Conservation (phyloP, 2,888 invertebrate genomes). For the Oxyteleia sp. region DNA sequence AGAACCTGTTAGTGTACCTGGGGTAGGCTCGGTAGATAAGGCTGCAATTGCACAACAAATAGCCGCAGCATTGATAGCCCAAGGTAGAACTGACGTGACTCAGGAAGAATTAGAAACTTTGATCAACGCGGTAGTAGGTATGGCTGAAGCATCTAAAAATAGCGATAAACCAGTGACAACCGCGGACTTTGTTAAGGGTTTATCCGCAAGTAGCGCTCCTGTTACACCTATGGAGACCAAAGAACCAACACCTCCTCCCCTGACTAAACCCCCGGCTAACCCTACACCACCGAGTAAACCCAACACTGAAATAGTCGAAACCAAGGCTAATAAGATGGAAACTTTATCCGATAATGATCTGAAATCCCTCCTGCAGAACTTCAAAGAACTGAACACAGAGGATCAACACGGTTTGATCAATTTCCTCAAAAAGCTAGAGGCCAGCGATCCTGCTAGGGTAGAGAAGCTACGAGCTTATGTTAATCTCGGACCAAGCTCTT, state of each 20-base stretch:
- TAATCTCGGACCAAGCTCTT: conserved; percentile 88
- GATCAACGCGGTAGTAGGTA: conserved; percentile 93
- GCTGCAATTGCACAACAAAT: too few relatives aligned
- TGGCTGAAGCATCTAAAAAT: conserved; percentile 90
- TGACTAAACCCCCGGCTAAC: conserved; percentile 13
- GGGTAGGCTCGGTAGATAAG: too few relatives aligned
- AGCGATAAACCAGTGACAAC: conserved; percentile 88
- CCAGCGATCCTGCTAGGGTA: conserved; percentile 92
- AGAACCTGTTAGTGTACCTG: too few relatives aligned
- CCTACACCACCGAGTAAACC: conserved; percentile 43
- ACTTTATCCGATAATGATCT: conserved; percentile 93
- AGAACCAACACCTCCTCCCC: conserved; percentile 44
- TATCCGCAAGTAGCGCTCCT: conserved; percentile 74
- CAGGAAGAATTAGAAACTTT: conserved; percentile 93
- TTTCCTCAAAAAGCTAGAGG: conserved; percentile 94
- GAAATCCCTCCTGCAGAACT: conserved; percentile 93
- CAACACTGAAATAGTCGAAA: conserved; percentile 84
- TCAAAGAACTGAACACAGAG: conserved; percentile 93
- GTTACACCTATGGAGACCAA: conserved; percentile 16
- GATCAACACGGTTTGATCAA: conserved; percentile 95
- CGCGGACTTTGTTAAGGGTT: conserved; percentile 88
- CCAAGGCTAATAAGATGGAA: conserved; percentile 90
- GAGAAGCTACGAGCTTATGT: conserved; percentile 93
- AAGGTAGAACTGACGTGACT: too few relatives aligned
- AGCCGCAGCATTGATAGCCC: too few relatives aligned